phyloP scores from a whole-genome alignment of 2,797 vertebrate species.

The Borostomias antarcticus region DNA sequence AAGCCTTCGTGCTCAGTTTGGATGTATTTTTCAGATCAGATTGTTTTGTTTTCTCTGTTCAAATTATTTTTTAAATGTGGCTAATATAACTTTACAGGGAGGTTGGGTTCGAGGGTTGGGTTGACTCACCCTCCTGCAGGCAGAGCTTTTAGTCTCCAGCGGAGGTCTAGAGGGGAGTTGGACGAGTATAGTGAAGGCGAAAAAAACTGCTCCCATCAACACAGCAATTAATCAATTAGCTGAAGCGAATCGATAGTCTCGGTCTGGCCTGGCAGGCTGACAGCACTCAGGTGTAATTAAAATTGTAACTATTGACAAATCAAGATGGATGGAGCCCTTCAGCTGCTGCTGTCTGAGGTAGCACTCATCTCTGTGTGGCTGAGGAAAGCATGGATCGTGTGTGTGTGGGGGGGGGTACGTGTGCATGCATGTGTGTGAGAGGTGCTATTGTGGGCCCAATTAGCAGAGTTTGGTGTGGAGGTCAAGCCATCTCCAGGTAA shows the following conservation, averaged over 20 bases:
- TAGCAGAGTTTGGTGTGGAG: constrained; percentile 32
- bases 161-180: constrained; percentile 39
- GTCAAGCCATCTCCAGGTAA: constrained; percentile 46
- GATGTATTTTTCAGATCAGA: too few relatives aligned
- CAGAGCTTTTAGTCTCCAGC: too few relatives aligned
- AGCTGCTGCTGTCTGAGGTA: constrained; percentile 38
- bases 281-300: constrained; percentile 84
- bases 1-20: too few relatives aligned
- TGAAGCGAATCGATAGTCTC: constrained; percentile 65
- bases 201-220: constrained; percentile 54
- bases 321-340: constrained; percentile 74
- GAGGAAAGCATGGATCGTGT: too few relatives aligned
- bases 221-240: constrained; percentile 81
- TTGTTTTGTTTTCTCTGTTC: too few relatives aligned
- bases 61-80: too few relatives aligned
- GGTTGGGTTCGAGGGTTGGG: too few relatives aligned
- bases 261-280: constrained; percentile 68
- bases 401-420: background rate
- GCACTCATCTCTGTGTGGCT: constrained; percentile 56
- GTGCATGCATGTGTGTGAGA: background rate
- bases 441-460: constrained; percentile 18
- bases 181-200: constrained; percentile 19
- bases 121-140: too few relatives aligned
- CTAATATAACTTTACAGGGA: too few relatives aligned
- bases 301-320: constrained; percentile 81